Conservation (phyloP, 2,797 vertebrate species). For the Manis javanica region DNA sequence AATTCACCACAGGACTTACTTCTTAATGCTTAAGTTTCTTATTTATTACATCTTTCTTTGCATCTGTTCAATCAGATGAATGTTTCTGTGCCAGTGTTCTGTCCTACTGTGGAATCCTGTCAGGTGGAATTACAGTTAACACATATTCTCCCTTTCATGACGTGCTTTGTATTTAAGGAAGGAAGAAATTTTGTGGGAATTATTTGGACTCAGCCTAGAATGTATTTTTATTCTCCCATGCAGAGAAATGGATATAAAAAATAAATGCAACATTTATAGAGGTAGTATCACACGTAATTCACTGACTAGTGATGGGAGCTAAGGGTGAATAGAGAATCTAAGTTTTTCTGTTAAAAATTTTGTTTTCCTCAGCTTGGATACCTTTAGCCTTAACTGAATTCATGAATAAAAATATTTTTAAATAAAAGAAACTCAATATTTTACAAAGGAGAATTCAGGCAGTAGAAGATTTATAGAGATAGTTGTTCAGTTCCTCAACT, state of each 20-base stretch:
- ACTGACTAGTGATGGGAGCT: not conserved
- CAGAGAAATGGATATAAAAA: not conserved
- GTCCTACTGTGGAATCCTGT: not conserved
- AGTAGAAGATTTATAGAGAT: not conserved
- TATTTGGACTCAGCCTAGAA: not conserved
- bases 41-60: not conserved
- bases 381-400: not conserved
- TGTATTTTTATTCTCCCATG: not conserved
- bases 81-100: not conserved
- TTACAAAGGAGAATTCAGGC: not conserved
- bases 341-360: not conserved
- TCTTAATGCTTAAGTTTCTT: slow-evolving; percentile 28
- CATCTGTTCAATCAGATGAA: not conserved
- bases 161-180: slow-evolving; percentile 13
- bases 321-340: not conserved
- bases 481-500: not conserved
- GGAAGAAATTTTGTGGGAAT: not conserved
- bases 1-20: not conserved
- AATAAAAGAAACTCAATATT: not conserved
- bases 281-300: not conserved
- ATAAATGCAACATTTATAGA: not conserved
- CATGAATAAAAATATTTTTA: not conserved
- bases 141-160: not conserved
- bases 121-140: not conserved
- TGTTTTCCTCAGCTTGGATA: not conserved